These are phyloP conservation scores for Lepidotrigona ventralis DNA, from an alignment of 1,140 invertebrate genomes.

Conservation along the genomic window DNA sequence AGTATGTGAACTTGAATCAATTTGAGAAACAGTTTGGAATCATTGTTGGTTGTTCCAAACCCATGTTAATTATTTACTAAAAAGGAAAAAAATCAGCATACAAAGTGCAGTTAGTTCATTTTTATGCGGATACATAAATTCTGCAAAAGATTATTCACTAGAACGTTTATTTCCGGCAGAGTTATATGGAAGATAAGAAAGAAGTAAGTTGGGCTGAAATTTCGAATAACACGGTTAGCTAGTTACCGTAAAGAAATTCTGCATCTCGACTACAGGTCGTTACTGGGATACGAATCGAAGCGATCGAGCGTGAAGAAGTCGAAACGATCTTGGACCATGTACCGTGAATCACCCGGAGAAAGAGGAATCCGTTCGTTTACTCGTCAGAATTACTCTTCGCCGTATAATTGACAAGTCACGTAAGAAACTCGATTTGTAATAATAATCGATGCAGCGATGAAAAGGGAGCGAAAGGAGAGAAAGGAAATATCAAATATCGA, in stretches of 20 bases:
- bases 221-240: not conserved
- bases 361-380: conserved; percentile 10
- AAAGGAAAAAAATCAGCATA: not conserved
- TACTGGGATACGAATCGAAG: conserved; percentile 23
- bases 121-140: not conserved
- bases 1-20: conserved; percentile 8
- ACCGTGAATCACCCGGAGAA: conserved; percentile 39
- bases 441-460: not conserved
- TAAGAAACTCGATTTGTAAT: not conserved
- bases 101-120: not conserved
- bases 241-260: not conserved
- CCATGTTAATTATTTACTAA: not conserved
- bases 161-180: not conserved
- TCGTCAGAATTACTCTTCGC: conserved; percentile 5
- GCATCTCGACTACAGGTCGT: not conserved
- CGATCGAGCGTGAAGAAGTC: conserved; percentile 40
- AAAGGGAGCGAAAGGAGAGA: not conserved
- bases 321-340: conserved; percentile 30
- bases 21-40: conserved; percentile 2
- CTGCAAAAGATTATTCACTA: not conserved
- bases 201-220: not conserved
- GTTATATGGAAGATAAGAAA: not conserved
- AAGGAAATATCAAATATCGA: not conserved
- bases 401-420: not conserved
- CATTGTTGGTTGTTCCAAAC: not conserved